phyloP scores from a whole-genome alignment of 2,797 vertebrate genomes.

The Sebastes vulpes region DNA sequence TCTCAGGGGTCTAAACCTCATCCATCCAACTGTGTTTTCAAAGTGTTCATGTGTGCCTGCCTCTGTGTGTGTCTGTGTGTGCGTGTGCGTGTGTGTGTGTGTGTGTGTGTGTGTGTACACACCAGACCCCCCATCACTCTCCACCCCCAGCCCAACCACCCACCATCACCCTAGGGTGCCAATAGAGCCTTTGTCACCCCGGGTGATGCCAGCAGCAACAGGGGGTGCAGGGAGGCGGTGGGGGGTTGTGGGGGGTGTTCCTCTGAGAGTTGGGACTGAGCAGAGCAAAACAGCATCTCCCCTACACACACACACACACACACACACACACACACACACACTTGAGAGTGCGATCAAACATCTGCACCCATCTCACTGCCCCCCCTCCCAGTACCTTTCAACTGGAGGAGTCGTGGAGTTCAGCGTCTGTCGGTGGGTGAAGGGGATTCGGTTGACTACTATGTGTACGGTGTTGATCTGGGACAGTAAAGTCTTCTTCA shows the following conservation, averaged over 20 bases:
- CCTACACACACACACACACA: not conserved
- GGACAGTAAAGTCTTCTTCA: not conserved
- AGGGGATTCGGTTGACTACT: not conserved
- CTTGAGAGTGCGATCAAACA: slow-evolving; percentile 52
- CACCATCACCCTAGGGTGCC: slow-evolving; percentile 58
- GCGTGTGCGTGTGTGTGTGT: too few relatives aligned
- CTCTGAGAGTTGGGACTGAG: slow-evolving; percentile 51
- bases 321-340: slow-evolving; percentile 20
- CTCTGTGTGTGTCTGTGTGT: not conserved
- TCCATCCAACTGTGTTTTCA: slow-evolving; percentile 8
- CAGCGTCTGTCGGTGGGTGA: not conserved
- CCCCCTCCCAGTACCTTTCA: slow-evolving; percentile 14
- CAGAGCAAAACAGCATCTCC: slow-evolving; percentile 45
- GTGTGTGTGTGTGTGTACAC: not conserved
- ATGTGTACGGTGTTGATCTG: not conserved
- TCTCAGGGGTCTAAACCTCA: slow-evolving; percentile 39
- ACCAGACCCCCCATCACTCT: not conserved
- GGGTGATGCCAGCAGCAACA: slow-evolving; percentile 77
- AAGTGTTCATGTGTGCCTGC: not conserved
- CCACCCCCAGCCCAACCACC: not conserved
- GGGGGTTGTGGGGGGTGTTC: not conserved
- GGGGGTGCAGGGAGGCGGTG: slow-evolving; percentile 1
- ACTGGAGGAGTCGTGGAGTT: slow-evolving; percentile 10
- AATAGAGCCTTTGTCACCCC: slow-evolving; percentile 66
- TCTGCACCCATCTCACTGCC: slow-evolving; percentile 15